These are phyloP conservation scores for Temnothorax rugatulus DNA, from an alignment of 2,888 invertebrate species.

Conservation along the genomic window DNA sequence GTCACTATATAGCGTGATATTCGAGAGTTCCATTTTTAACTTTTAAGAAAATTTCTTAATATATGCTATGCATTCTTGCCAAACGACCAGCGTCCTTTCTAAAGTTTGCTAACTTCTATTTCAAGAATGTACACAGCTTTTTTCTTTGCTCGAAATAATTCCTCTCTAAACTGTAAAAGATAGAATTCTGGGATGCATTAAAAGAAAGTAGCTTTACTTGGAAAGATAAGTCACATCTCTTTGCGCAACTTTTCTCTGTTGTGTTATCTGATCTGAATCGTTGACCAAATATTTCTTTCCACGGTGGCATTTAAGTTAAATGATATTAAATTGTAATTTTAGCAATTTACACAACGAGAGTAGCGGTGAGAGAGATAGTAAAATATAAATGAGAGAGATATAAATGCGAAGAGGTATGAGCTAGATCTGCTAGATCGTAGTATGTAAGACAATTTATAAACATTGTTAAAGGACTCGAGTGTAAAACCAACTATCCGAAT, in stretches of 20 bases:
- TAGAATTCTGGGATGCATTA: constrained; percentile 34
- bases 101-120: constrained; percentile 28
- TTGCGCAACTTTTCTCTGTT: constrained; percentile 44
- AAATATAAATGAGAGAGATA: not conserved
- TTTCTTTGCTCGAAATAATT: not conserved
- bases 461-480: constrained; percentile 26
- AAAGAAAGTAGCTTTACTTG: constrained; percentile 46
- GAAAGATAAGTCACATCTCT: constrained; percentile 52
- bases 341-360: constrained; percentile 8
- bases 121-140: not conserved
- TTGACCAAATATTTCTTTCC: constrained; percentile 40
- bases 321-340: constrained; percentile 45
- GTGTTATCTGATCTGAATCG: constrained; percentile 40
- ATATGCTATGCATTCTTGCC: not conserved
- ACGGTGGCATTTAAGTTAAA: not conserved
- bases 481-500: constrained; percentile 24
- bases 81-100: not conserved
- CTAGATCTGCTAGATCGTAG: not conserved
- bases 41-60: not conserved
- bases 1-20: not conserved
- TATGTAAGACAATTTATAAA: constrained; percentile 19
- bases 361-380: not conserved
- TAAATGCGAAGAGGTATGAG: not conserved
- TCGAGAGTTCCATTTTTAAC: constrained; percentile 7
- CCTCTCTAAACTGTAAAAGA: constrained; percentile 23